A percentile compares a stretch with the other conserved stretches of the same genome.
These are phyloP conservation scores for Coptotermes formosanus DNA, from an alignment of 1,140 invertebrate genomes.

Conservation along the genomic window DNA sequence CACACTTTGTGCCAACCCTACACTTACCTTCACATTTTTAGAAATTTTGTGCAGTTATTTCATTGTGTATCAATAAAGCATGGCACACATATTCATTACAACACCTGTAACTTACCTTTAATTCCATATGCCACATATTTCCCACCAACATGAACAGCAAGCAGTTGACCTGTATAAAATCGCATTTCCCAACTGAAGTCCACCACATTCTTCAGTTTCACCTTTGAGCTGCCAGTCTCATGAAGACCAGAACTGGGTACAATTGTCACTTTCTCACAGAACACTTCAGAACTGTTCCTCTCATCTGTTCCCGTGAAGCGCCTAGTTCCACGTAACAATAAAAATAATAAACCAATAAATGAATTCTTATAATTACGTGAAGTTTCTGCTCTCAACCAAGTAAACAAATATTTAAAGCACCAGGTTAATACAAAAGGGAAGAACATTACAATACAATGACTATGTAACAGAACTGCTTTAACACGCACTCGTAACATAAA, in stretches of 20 bases:
- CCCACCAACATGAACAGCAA: conserved; percentile 84
- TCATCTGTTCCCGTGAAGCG: conserved; percentile 26
- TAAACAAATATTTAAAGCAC: too few relatives aligned
- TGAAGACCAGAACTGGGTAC: conserved; percentile 66
- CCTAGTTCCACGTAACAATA: background rate
- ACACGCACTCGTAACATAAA: too few relatives aligned
- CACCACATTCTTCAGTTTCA: conserved; percentile 87
- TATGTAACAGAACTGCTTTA: too few relatives aligned
- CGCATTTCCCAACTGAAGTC: conserved; percentile 90
- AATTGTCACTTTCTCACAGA: conserved; percentile 67
- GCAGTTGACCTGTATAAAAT: conserved; percentile 79
- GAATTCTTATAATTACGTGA: too few relatives aligned
- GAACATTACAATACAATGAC: too few relatives aligned
- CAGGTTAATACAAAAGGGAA: too few relatives aligned
- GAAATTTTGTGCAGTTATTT: too few relatives aligned
- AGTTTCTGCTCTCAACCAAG: too few relatives aligned
- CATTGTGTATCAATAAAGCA: background rate
- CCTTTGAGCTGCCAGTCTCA: conserved; percentile 77
- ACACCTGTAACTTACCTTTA: conserved; percentile 62
- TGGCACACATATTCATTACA: background rate
- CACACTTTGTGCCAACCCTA: too few relatives aligned
- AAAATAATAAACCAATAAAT: too few relatives aligned
- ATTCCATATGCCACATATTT: conserved; percentile 88
- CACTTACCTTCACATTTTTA: too few relatives aligned
- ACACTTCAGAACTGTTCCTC: conserved; percentile 54